These are phyloP conservation scores for Drosophila tanythrix DNA, from an alignment of 2,888 invertebrate species.

Conservation along the genomic window DNA sequence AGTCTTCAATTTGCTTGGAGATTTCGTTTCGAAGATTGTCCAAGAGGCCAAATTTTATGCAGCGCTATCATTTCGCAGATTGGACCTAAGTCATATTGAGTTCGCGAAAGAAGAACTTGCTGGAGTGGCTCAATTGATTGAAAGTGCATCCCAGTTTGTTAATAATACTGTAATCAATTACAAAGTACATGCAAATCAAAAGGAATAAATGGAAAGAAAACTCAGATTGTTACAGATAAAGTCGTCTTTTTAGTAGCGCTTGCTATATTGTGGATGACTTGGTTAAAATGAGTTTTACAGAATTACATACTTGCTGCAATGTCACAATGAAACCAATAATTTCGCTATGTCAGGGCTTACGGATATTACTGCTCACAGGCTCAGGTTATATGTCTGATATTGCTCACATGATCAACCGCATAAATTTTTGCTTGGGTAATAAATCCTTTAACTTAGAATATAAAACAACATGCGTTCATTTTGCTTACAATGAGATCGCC, in stretches of 20 bases:
- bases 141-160: constrained; percentile 57
- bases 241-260: constrained; percentile 54
- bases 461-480: constrained; percentile 61
- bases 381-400: constrained; percentile 67
- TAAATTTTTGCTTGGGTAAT: constrained; percentile 74
- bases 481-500: constrained; percentile 63
- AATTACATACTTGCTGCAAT: constrained; percentile 76
- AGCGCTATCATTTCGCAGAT: constrained; percentile 46
- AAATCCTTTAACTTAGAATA: constrained; percentile 66
- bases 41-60: constrained; percentile 47
- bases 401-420: constrained; percentile 64
- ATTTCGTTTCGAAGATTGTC: constrained; percentile 49
- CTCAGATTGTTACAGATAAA: constrained; percentile 65
- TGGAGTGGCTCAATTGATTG: constrained; percentile 53
- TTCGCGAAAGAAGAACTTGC: constrained; percentile 53
- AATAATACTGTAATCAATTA: constrained; percentile 65
- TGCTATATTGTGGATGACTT: constrained; percentile 73
- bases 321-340: constrained; percentile 74
- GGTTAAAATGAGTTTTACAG: constrained; percentile 59
- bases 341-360: constrained; percentile 69
- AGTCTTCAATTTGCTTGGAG: constrained; percentile 48
- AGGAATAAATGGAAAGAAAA: constrained; percentile 64
- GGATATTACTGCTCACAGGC: constrained; percentile 60
- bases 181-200: constrained; percentile 51
- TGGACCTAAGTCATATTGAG: constrained; percentile 47